phyloP scores from a whole-genome alignment of 1,140 invertebrate species.

The Scaptomyza hsui region DNA sequence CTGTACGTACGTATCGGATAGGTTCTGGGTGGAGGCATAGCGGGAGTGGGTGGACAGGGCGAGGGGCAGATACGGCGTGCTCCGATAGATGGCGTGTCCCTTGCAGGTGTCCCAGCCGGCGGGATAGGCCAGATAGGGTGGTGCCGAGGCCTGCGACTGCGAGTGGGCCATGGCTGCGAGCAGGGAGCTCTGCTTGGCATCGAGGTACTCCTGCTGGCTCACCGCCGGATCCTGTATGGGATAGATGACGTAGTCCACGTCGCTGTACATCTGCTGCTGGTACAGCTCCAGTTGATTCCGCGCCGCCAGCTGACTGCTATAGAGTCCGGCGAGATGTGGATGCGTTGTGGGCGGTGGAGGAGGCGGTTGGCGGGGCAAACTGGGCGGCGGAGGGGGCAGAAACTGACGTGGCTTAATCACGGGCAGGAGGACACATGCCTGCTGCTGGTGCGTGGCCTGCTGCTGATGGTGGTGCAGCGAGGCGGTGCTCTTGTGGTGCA shows the following conservation, averaged over 20 bases:
- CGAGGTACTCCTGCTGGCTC: conserved; percentile 94
- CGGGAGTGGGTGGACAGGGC: conserved; percentile 87
- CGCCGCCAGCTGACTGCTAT: conserved; percentile 89
- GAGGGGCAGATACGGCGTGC: conserved; percentile 90
- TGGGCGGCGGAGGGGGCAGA: conserved; percentile 85
- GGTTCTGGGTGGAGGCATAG: conserved; percentile 90
- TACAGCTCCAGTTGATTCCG: conserved; percentile 92
- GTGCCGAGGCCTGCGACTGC: conserved; percentile 84
- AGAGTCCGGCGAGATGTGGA: conserved; percentile 85
- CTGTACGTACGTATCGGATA: conserved; percentile 89
- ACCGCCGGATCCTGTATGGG: conserved; percentile 94
- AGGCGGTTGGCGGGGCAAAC: conserved; percentile 85
- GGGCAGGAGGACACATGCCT: conserved; percentile 79
- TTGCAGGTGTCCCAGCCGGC: conserved; percentile 85
- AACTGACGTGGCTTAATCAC: conserved; percentile 82
- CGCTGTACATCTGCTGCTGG: conserved; percentile 93
- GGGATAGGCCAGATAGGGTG: conserved; percentile 85
- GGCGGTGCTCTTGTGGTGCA: conserved; percentile 80
- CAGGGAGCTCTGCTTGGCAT: conserved; percentile 91
- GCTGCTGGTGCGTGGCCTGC: conserved; percentile 77
- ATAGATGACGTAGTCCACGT: conserved; percentile 95
- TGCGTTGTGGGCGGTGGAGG: conserved; percentile 84
- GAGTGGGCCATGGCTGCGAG: conserved; percentile 86
- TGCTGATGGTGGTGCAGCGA: conserved; percentile 70
- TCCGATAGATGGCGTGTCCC: conserved; percentile 90